Conservation (phyloP, 2,797 vertebrate genomes). For the Enteromius viviparus region DNA sequence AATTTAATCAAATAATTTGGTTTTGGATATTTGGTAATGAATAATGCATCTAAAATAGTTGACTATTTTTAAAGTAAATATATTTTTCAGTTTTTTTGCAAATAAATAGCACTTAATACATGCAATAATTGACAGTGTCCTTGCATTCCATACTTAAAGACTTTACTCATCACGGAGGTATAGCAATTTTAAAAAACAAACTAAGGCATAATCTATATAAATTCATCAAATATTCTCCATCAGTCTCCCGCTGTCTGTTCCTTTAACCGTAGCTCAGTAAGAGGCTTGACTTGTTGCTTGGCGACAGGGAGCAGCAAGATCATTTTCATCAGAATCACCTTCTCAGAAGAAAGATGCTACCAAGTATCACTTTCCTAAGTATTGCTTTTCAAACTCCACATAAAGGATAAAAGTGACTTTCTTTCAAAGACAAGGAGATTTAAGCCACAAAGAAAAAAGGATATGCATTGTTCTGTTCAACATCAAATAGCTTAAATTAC, state of each 20-base stretch:
- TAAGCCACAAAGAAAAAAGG: not conserved
- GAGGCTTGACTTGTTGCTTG: constrained; percentile 83
- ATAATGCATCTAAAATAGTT: not conserved
- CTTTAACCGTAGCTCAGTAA: constrained; percentile 67
- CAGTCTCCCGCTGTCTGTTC: constrained; percentile 52
- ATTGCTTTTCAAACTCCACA: constrained; percentile 1
- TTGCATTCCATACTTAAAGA: not conserved
- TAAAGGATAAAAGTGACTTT: not conserved
- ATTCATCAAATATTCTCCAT: constrained; percentile 30
- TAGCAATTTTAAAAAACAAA: not conserved
- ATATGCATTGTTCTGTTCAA: not conserved
- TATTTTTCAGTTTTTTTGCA: not conserved
- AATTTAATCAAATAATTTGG: not conserved
- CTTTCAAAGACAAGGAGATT: not conserved
- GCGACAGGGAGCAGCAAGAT: constrained; percentile 78
- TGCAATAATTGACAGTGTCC: not conserved
- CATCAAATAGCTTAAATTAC: not conserved
- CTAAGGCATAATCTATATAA: constrained; percentile 10
- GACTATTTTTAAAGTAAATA: not conserved
- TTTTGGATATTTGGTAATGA: not conserved
- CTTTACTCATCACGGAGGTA: not conserved
- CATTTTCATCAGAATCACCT: constrained; percentile 74
- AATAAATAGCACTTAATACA: not conserved
- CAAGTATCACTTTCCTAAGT: constrained; percentile 37
- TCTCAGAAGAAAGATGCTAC: constrained; percentile 61